Base-by-base conservation (phyloP, 2,797 vertebrate species). In the Artibeus lituratus region DNA sequence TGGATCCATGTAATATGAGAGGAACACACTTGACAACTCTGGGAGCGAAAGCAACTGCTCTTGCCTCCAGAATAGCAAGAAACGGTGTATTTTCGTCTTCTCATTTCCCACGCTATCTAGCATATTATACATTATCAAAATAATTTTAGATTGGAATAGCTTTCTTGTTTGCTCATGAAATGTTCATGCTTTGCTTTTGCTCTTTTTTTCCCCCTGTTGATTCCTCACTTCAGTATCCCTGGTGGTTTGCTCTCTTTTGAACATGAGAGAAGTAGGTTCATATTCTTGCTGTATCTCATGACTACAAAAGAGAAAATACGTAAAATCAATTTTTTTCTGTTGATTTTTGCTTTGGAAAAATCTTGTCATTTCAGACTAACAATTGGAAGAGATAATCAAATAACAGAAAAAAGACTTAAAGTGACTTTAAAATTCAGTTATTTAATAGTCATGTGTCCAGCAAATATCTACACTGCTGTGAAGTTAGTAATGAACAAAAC, bases 1-100 rank as follows among this genome's bases (percentile, higher is more conserved):
- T 39, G 35, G 39, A 82, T 53, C 44, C 55, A 55, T 84, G 76
- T 53, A 91, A 39, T 19, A 94, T 18, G 53, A 94, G 87, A 96
- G 42, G 94, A 97, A 95, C 85, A 74, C 15, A 90, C 78, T 81
- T 96, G 87, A 97, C 89, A 96, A 91, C 62, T 59, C 26, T 19
- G 65, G 81, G 78, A 94, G 90, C 86, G 93, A 92, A 87, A 73
- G 82, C 37, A 95, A 77, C 78, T 92, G 72, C 86, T 96, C 70
- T 83, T 92, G 57, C 82, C 65, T 94, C 85, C 80, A 72, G 94
- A 94, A 90, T 90, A 85, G 81, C 83, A 57, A 90, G 74, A 59
- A 86, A 53, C 42, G 53, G 47, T 49, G 3, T 76, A 37, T 94
- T 94, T 94, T 86, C 87, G 69, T 93, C 82, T 91, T 85, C 67